A percentile compares a stretch with the other conserved stretches of the same genome.
phyloP scores from a whole-genome alignment of 1,140 invertebrate species.

The Zeugodacus cucurbitae region DNA sequence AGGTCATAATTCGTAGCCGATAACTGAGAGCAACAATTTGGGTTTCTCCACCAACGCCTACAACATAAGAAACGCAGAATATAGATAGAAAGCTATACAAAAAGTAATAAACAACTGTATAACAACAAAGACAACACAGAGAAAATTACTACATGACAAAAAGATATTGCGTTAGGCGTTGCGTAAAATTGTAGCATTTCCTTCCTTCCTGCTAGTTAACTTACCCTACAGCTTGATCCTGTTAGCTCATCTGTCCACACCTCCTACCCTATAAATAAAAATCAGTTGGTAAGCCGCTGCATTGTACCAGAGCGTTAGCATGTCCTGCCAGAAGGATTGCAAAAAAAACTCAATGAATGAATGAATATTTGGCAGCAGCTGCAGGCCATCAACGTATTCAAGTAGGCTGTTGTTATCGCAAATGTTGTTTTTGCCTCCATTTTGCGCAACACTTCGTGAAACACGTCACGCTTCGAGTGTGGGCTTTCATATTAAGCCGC shows the following conservation, averaged over 20 bases:
- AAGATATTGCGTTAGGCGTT: not conserved
- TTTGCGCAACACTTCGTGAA: no score
- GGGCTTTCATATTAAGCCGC: no score
- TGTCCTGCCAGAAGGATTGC: not conserved
- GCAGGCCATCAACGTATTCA: not conserved
- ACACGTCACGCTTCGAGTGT: no score
- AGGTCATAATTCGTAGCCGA: not conserved
- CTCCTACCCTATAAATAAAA: not conserved
- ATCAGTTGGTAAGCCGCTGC: not conserved
- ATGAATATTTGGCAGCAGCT: not conserved
- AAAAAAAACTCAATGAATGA: not conserved
- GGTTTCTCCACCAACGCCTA: not conserved
- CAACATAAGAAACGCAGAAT: not conserved
- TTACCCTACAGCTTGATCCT: no score
- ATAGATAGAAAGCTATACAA: not conserved
- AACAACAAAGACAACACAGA: not conserved
- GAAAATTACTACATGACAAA: not conserved
- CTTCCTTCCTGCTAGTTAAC: not conserved
- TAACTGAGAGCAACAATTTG: not conserved
- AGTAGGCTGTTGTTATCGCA: no score
- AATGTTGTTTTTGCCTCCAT: no score
- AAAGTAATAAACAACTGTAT: no score
- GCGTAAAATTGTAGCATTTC: not conserved
- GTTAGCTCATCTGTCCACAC: no score
- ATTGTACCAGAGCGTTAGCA: not conserved